Conservation (phyloP, 1,140 invertebrate genomes). For the Papilio polytes region DNA sequence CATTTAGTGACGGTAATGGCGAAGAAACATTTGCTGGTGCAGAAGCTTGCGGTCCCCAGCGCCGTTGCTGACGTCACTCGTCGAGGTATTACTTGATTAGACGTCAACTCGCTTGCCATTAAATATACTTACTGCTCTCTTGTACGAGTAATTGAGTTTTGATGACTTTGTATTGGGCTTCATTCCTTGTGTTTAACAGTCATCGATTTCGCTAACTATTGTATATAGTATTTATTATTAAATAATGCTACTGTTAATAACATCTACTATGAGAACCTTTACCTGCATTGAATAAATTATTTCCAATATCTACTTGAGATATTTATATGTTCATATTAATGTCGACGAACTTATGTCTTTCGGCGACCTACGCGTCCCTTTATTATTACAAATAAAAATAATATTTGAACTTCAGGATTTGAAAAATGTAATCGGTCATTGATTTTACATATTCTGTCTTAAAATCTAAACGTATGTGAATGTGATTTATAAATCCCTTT, state of each 20-base stretch:
- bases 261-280: background rate
- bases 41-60: constrained; percentile 24
- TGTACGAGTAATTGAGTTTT: constrained; percentile 1
- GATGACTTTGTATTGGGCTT: background rate
- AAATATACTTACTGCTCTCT: constrained; percentile 13
- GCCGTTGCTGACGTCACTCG: constrained; percentile 25
- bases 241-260: background rate
- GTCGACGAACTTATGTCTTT: constrained; percentile 9
- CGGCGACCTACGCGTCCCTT: background rate
- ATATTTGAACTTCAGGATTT: background rate
- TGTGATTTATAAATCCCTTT: background rate
- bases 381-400: background rate
- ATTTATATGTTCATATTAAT: background rate
- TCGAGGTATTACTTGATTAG: constrained; percentile 29
- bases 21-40: constrained; percentile 25
- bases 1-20: constrained; percentile 6
- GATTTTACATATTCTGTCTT: background rate
- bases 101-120: constrained; percentile 6
- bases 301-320: background rate
- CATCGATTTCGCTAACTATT: background rate
- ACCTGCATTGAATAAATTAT: background rate
- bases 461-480: background rate
- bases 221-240: no score
- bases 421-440: background rate
- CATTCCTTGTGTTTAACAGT: background rate